phyloP scores from a whole-genome alignment of 2,888 invertebrate species.

The Theodoxus fluviatilis region DNA sequence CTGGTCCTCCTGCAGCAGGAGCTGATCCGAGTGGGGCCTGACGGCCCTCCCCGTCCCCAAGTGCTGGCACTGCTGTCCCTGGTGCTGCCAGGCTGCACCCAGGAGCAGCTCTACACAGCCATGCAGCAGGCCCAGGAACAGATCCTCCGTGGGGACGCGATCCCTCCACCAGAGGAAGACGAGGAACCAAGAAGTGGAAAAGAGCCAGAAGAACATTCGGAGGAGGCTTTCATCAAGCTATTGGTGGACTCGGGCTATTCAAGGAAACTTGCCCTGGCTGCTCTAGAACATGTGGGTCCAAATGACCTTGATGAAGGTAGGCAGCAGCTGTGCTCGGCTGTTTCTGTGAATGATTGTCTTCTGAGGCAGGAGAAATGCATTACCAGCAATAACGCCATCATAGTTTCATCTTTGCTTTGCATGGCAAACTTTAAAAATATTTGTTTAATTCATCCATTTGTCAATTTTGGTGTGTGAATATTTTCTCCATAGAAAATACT shows the following conservation, averaged over 20 bases:
- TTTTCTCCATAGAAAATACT: too few relatives aligned
- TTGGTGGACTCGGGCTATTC: slow-evolving; percentile 38
- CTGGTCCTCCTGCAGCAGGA: slow-evolving; percentile 51
- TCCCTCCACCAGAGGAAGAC: neutral
- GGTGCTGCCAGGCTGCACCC: slow-evolving; percentile 41
- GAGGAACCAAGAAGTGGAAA: slow-evolving; percentile 23
- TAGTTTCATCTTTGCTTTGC: too few relatives aligned
- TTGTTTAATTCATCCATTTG: too few relatives aligned
- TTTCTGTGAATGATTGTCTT: too few relatives aligned
- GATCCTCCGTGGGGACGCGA: neutral
- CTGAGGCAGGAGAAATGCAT: too few relatives aligned
- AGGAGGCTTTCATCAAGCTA: slow-evolving; percentile 33
- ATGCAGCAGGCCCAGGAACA: slow-evolving; percentile 32
- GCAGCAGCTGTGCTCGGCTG: too few relatives aligned
- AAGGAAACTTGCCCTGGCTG: slow-evolving; percentile 34
- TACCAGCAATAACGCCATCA: too few relatives aligned
- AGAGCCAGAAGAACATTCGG: too few relatives aligned
- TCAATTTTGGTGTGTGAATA: too few relatives aligned
- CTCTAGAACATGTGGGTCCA: slow-evolving; percentile 30
- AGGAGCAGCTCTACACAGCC: slow-evolving; percentile 37
- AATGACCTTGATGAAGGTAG: slow-evolving; percentile 37
- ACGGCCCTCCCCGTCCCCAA: slow-evolving; percentile 32
- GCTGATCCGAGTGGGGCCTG: slow-evolving; percentile 41
- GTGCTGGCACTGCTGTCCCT: slow-evolving; percentile 41
- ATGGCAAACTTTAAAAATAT: too few relatives aligned